Evolutionary conservation across 2,888 invertebrate genomes (phyloP).

Genomic region (Melieria picta): DNA sequence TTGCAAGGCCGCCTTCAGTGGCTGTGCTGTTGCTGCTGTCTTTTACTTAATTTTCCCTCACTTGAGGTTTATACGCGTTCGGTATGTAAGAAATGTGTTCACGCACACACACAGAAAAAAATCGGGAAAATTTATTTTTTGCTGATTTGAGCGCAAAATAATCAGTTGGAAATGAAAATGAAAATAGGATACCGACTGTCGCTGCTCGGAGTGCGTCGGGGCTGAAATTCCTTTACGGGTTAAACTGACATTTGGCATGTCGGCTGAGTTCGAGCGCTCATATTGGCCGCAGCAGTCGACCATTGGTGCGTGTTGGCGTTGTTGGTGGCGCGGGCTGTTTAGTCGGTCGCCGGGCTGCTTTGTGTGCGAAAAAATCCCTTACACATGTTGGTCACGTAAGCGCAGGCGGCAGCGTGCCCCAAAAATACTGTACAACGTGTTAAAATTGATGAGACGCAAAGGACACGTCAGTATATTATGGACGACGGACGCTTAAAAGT

Average conservation of each 20-base stretch:
- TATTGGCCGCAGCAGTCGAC: too few relatives aligned
- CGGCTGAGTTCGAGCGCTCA: not conserved
- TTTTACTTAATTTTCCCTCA: conserved; percentile 7
- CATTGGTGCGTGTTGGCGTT: too few relatives aligned
- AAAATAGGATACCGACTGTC: conserved; percentile 7
- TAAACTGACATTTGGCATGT: conserved; percentile 30
- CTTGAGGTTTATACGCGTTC: not conserved
- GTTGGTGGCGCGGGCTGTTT: too few relatives aligned
- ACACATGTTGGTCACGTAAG: not conserved
- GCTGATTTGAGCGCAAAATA: conserved; percentile 41
- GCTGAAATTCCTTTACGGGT: conserved; percentile 1
- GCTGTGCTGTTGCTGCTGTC: not conserved
- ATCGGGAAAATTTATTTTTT: conserved; percentile 12
- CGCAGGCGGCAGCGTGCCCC: not conserved
- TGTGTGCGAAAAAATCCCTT: not conserved
- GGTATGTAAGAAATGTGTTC: conserved; percentile 3
- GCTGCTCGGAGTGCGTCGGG: not conserved
- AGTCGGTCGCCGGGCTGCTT: too few relatives aligned
- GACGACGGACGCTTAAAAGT: not conserved
- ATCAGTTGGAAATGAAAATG: conserved; percentile 38
- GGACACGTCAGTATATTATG: not conserved
- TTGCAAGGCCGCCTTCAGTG: not conserved
- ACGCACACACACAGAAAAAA: not conserved
- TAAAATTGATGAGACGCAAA: conserved; percentile 1
- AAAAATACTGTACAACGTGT: not conserved